A percentile compares a stretch with the other conserved stretches of the same genome.
Evolutionary conservation across 35 echinoderm and acorn worm genomes (phyloP).

Genomic region (Strongylocentrotus purpuratus): DNA sequence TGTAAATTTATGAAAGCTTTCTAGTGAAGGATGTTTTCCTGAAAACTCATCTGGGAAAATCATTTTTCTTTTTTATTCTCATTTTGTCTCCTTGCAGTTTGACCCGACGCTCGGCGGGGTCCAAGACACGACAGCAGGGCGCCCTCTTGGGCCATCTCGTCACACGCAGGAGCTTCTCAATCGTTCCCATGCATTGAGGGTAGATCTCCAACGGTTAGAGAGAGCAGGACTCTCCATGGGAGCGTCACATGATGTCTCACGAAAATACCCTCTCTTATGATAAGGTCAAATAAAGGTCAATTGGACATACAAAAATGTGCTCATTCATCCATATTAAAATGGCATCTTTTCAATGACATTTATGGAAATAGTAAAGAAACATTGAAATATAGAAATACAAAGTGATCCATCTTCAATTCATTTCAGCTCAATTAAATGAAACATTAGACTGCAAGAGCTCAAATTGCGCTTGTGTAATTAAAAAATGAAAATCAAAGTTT

Average conservation of each 20-base stretch:
- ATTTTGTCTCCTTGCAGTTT: constrained; percentile 32
- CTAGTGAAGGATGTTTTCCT: background rate
- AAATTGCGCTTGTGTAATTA: too few species aligned
- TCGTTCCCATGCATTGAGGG: constrained; percentile 55
- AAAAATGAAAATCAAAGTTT: too few species aligned
- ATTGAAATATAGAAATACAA: too few species aligned
- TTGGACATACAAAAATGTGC: too few species aligned
- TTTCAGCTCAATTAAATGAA: too few species aligned
- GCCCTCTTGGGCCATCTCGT: constrained; percentile 35
- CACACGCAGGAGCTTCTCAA: constrained; percentile 65
- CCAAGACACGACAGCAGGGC: constrained; percentile 31
- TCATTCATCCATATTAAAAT: too few species aligned
- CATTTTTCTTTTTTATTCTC: background rate
- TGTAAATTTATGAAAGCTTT: too few species aligned
- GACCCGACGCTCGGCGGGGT: background rate
- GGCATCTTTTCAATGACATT: too few species aligned
- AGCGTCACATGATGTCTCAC: background rate
- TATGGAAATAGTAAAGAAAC: too few species aligned
- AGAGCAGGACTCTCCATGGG: constrained; percentile 52
- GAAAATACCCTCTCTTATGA: background rate
- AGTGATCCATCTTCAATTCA: too few species aligned
- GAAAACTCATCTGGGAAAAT: background rate
- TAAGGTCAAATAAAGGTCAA: background rate
- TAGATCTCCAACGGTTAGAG: constrained; percentile 62
- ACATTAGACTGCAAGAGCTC: too few species aligned